Base-by-base conservation (phyloP, 2,797 vertebrate genomes). In the Macrochelys suwanniensis region DNA sequence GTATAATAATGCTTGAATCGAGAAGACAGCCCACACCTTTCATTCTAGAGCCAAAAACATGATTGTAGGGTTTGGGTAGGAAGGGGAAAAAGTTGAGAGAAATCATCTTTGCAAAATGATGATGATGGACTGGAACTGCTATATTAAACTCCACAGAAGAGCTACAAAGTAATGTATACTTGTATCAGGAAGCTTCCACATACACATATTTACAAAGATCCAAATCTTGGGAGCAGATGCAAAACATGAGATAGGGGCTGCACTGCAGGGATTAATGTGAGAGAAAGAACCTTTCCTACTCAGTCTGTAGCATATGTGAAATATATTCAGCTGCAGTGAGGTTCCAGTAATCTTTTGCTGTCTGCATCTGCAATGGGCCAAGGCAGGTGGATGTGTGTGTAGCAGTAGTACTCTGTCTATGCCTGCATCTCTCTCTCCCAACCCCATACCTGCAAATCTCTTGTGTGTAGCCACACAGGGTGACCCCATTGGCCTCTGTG, bases 21-120 rank as follows among this genome's bases (percentile, higher is more conserved):
- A 94, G 88, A 89, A 89, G 53, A 74, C 57, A 83, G 15, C 90
- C 77, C 6, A 85, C 71, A 71, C 5, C 33, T 89, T 94, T 77
- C 42, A 79, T 83, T 50, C 56, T 25, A 84, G 28, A 53, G 87
- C 28, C 28, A 88, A 54, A 87, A 45, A 26, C 21, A 91, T 54
- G 5, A 71, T 92, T 90, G 42, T 71, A 78, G 81, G 50, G 26
- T 11, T 77, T 54, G 54, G 25, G 31, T n/a, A 90, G 16, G 65
- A 47, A 91, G 82, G 82, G 13, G 92, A 83, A 1, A 21, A 42
- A 45, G 11, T 8, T 68, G 45, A 87, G 50, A 65, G 50, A 89
- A 91, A 92, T 80, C 5, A 59, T 11, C 45, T 84, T 23, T 16
- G 9, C 74, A 84, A 74, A 81, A 84, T 49, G 31, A 31, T 79